phyloP scores from a whole-genome alignment of 2,888 invertebrate genomes.

The Ganaspis brasiliensis region DNA sequence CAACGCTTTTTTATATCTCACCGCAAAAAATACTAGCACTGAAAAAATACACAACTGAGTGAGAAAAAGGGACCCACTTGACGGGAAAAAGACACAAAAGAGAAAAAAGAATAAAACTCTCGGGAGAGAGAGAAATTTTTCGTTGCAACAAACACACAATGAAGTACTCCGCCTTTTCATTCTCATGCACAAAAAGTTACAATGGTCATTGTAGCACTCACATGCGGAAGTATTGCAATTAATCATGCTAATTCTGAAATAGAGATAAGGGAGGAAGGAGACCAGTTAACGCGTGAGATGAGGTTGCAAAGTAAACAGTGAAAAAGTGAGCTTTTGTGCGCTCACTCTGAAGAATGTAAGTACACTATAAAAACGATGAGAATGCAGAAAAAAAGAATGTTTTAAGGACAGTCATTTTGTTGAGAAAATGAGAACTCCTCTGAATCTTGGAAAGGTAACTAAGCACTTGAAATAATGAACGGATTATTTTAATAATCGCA shows the following conservation, averaged over 20 bases:
- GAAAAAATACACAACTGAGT: not conserved
- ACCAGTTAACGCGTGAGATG: constrained; percentile 25
- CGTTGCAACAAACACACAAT: constrained; percentile 19
- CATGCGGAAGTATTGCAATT: constrained; percentile 31
- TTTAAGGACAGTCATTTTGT: not conserved
- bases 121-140: not conserved
- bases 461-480: not conserved
- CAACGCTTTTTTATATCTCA: not conserved
- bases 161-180: not conserved
- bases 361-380: not conserved
- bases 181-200: constrained; percentile 11
- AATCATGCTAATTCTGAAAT: constrained; percentile 40
- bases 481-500: not conserved
- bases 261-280: constrained; percentile 29
- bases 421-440: not conserved
- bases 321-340: constrained; percentile 38
- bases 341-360: constrained; percentile 3
- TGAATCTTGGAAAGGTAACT: not conserved
- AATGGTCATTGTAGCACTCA: constrained; percentile 8
- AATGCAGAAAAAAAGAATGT: not conserved
- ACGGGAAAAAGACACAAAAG: constrained; percentile 12
- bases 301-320: constrained; percentile 27
- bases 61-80: constrained; percentile 1
- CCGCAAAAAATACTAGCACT: not conserved
- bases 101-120: not conserved